Evolutionary conservation across 2,888 invertebrate species (phyloP).

Genomic region (Tetramorium bicarinatum): DNA sequence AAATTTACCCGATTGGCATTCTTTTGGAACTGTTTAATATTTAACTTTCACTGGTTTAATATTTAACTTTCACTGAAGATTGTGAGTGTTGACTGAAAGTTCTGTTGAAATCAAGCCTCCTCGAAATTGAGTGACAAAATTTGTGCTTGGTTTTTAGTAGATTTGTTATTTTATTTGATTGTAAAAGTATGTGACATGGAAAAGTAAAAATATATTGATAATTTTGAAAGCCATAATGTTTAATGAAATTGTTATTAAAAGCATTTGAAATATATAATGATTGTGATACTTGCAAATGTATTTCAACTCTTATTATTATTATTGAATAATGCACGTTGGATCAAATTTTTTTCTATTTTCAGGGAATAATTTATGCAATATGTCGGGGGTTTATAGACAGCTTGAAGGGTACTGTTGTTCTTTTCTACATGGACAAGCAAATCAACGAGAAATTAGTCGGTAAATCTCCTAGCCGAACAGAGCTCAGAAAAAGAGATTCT

Average conservation of each 20-base stretch:
- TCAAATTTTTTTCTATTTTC: conserved; percentile 80
- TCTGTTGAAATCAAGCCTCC: background rate
- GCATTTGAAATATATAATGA: background rate
- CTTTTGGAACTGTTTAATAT: background rate
- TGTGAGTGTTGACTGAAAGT: background rate
- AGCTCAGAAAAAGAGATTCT: conserved; percentile 86
- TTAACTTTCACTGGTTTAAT: background rate
- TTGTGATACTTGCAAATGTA: background rate
- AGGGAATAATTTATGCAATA: conserved; percentile 90
- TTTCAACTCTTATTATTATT: background rate
- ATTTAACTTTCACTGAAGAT: background rate
- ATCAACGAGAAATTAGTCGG: conserved; percentile 89
- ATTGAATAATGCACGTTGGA: background rate
- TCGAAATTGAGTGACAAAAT: background rate
- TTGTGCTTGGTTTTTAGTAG: background rate
- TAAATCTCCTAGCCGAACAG: conserved; percentile 88
- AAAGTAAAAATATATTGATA: background rate
- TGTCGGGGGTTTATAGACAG: conserved; percentile 93
- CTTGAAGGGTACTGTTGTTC: conserved; percentile 91
- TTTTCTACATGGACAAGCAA: conserved; percentile 93
- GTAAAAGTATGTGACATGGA: background rate
- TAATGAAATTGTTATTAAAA: background rate
- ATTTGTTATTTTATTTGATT: background rate
- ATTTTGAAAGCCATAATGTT: background rate
- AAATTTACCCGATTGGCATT: background rate